Evolutionary conservation across 2,113 vertebrate genomes (phyloP), one percentile per base, ranked within the genome.

Genomic region (Pionites leucogaster): DNA sequence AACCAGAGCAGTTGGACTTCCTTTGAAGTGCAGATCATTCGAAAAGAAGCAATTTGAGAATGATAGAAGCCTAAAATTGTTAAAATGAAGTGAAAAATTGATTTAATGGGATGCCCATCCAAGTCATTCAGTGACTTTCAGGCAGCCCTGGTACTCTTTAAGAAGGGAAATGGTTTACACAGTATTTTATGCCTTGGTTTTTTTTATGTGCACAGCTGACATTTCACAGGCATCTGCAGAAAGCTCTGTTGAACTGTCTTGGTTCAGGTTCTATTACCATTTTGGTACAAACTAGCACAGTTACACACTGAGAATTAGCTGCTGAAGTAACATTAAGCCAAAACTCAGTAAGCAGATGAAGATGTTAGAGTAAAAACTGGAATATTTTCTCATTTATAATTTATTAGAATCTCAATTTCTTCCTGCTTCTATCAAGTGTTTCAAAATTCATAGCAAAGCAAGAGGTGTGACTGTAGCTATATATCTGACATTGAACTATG

Each of bases 371-470:
- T 37, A 71, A 88, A 95, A 78, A 57, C 0, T 28, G 16, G 52
- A 74, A 35, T 74, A 52, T 47, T 15, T 72, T 93, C 82, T 85
- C 39, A 94, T 96, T 95, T 90, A 95, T 96, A 92, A 93, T 90
- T 90, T 76, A 96, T 90, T 63, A 88, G 69, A 90, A 91, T 0
- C 33, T 75, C 85, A 86, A 22, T 72, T 82, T 80, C 15, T 94
- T 69, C 68, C 31, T 75, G 22, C 92, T 85, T 69, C 84, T 63
- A 53, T 87, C 79, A 93, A 90, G 70, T 33, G 31, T 37, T 84
- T 94, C 71, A 88, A 91, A 93, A 78, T 39, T 60, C 65, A 88
- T 33, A 96, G 86, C 55, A 93, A 93, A 95, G 44, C 64, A 88
- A 92, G 22, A 55, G 18, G 57, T 90, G 90, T 88, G 82, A 91